phyloP scores from a whole-genome alignment of 2,113 vertebrate genomes.

The Aegithalos caudatus region DNA sequence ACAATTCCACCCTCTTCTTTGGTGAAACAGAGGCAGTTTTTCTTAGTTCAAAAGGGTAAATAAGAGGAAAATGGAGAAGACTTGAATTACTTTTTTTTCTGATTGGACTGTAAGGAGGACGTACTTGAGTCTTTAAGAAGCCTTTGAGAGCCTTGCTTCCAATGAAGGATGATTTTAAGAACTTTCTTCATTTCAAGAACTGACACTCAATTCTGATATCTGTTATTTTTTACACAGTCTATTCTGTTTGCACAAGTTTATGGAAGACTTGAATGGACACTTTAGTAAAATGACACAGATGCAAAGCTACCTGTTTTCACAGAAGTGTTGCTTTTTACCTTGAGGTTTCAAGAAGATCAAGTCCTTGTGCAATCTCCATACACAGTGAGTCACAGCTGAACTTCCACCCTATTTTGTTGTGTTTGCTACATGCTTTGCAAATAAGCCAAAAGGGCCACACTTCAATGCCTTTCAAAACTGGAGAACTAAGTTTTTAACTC shows the following conservation, averaged over 20 bases:
- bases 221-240: neutral
- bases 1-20: neutral
- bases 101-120: neutral
- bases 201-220: neutral
- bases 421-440: neutral
- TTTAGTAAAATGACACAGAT: neutral
- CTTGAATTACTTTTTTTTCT: neutral
- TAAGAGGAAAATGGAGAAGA: neutral
- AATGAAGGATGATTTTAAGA: neutral
- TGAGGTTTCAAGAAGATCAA: neutral
- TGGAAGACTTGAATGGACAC: neutral
- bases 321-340: neutral
- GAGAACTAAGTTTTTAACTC: neutral
- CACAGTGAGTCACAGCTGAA: neutral
- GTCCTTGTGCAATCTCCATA: neutral
- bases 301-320: neutral
- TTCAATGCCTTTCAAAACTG: neutral
- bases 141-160: neutral
- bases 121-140: neutral
- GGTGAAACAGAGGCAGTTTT: neutral
- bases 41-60: neutral
- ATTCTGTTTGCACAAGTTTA: neutral
- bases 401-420: neutral
- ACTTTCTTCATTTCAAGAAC: neutral
- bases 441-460: neutral